phyloP scores from a whole-genome alignment of 2,113 vertebrate genomes.

The Cynopterus brachyotis region DNA sequence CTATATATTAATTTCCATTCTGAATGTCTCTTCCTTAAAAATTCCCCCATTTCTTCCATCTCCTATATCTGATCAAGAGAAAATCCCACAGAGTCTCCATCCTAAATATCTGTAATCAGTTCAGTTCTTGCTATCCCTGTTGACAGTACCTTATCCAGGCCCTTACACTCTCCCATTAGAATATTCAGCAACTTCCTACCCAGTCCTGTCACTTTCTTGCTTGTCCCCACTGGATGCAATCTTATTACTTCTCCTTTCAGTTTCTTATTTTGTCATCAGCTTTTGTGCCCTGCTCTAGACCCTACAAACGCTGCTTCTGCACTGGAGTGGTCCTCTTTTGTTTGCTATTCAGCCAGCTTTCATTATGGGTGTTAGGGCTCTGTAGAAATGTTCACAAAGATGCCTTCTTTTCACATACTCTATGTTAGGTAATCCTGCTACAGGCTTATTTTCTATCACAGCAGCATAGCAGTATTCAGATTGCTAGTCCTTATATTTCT shows the following conservation, averaged over 20 bases:
- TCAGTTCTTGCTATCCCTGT: neutral
- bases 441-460: neutral
- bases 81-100: neutral
- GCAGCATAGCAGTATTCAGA: neutral
- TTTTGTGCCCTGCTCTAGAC: neutral
- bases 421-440: neutral
- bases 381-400: neutral
- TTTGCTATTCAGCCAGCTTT: neutral
- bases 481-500: neutral
- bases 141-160: neutral
- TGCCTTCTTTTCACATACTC: neutral
- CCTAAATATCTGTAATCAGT: neutral
- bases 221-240: neutral
- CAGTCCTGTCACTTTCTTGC: rapidly evolving
- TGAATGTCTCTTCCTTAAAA: neutral
- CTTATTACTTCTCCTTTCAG: neutral
- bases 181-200: neutral
- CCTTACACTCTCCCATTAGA: neutral
- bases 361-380: neutral
- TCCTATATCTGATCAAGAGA: neutral
- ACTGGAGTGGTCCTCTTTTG: neutral
- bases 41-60: neutral
- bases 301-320: neutral
- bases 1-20: neutral
- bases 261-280: neutral